Conservation (phyloP, 2,113 vertebrate genomes). For the Dipodomys ordii region DNA sequence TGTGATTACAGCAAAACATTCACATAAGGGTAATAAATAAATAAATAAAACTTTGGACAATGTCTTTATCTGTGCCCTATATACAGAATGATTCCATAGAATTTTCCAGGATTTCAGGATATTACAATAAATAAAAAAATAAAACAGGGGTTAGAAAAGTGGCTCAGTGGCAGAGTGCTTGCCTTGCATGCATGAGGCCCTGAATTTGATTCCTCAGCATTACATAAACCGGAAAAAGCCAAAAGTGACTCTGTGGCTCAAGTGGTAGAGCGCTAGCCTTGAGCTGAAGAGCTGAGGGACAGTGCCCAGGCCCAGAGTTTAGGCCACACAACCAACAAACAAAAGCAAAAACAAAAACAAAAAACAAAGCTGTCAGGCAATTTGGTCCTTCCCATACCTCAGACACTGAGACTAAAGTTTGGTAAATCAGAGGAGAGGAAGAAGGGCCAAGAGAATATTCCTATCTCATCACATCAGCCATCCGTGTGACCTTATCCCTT, state of each 20-base stretch:
- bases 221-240: too few relatives aligned
- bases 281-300: too few relatives aligned
- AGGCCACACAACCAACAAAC: too few relatives aligned
- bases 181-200: too few relatives aligned
- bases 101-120: constrained; percentile 79
- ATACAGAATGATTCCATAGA: constrained; percentile 84
- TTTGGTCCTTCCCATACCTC: constrained; percentile 81
- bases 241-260: too few relatives aligned
- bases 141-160: too few relatives aligned
- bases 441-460: background rate
- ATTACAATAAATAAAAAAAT: constrained; percentile 69
- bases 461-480: constrained; percentile 56
- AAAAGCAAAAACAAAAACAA: constrained; percentile 31
- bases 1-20: constrained; percentile 77
- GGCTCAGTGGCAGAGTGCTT: too few relatives aligned
- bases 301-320: too few relatives aligned
- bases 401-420: constrained; percentile 81
- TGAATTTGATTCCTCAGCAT: too few relatives aligned
- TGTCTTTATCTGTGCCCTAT: constrained; percentile 83
- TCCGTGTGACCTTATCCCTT: background rate
- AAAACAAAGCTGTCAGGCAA: constrained; percentile 60
- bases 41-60: constrained; percentile 88
- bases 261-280: too few relatives aligned
- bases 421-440: constrained; percentile 79
- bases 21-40: constrained; percentile 85